Base-by-base conservation (phyloP, 2,797 vertebrate species). In the Crenuchus spilurus region DNA sequence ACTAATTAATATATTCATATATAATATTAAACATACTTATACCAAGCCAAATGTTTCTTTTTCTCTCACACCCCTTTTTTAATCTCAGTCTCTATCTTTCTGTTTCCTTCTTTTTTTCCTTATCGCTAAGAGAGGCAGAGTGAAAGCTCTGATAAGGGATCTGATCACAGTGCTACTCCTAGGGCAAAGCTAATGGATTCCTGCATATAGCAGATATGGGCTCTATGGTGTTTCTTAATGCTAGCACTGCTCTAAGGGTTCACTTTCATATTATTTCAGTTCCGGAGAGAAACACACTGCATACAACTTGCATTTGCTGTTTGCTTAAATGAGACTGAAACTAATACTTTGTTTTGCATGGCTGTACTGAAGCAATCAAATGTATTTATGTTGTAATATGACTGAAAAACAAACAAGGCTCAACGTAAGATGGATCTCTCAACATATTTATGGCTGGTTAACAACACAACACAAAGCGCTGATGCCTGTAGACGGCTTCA, bases 161-260 rank as follows among this genome's bases (percentile, higher is more conserved):
- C 41, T 64, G 18, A 65, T 48, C 28, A 30, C 28, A 11, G 11
- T 16, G 20, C n/a, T 37, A 30, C 14, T 57, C 14, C 39, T 31
- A 22, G 9, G 28, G 52, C 62, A 58, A 58, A 51, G 52, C 52
- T 60, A 51, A 74, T 41, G 31, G 39, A 74, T 20, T 57, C n/a
- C 41, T 66, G 52, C 52, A 14, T 35, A 22, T 33, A 20, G 54
- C 39, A 28, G 72, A 66, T 58, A 49, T 60, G 31, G 13, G 11
- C 54, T 2, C 51, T 31, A 1, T 9, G 24, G 33, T 49, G 46
- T 6, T 44, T 42, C 57, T 55, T 65, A 35, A 48, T 67, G 20
- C 24, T 35, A 22, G 2, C 10, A 2, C 30, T 37, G 16, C 41
- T 16, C 14, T 39, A 49, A 31, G 60, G 51, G 10, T 16, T 67